Base-by-base conservation (phyloP, 2,888 invertebrate genomes). In the Myopa tessellatipennis region DNA sequence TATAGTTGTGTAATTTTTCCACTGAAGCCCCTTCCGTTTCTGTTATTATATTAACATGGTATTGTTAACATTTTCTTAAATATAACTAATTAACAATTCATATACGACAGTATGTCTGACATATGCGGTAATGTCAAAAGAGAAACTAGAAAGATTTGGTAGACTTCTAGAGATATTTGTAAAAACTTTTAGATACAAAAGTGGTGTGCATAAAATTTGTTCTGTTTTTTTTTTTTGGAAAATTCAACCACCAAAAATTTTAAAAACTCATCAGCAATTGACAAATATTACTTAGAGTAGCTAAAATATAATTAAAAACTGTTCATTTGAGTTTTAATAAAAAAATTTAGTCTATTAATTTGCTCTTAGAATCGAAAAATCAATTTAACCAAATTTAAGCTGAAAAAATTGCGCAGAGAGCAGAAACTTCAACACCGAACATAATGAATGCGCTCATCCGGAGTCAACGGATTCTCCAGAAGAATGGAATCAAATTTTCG, bases 371-470 rank as follows among this genome's bases (percentile, higher is more conserved):
- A 60, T 55, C 50, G 75, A 75, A 69, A 74, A 67, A 58, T 74
- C 74, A 74, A 68, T 55, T 58, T 38, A 68, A 74, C 40, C 68
- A 61, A 69, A 58, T 69, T 58, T 36, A 68, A 75, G 6, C 34
- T 38, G 18, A 36, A 67, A 3, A 36, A 63, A 63, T 34, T 36
- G 40, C 58, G 18, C 40, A 45, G 7, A 36, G 45, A 38, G 16
- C 12, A 60, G 65, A 18, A 67, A 71, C 40, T 72, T 36, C n/a
- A 71, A 55, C 58, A 4, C n/a, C 52, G 58, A 65, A 65, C 8
- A 77, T 18, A n/a, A 77, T 77, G 77, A 72, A 77, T 77, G 65
- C 71, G 12, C 52, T 77, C 26, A 38, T 77, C 38, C 58, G 72
- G n/a, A 72, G 36, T 40, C 52, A 55, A n/a, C 14, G 60, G 58